phyloP scores from a whole-genome alignment of 2,888 invertebrate genomes.

The Torymus auratus region DNA sequence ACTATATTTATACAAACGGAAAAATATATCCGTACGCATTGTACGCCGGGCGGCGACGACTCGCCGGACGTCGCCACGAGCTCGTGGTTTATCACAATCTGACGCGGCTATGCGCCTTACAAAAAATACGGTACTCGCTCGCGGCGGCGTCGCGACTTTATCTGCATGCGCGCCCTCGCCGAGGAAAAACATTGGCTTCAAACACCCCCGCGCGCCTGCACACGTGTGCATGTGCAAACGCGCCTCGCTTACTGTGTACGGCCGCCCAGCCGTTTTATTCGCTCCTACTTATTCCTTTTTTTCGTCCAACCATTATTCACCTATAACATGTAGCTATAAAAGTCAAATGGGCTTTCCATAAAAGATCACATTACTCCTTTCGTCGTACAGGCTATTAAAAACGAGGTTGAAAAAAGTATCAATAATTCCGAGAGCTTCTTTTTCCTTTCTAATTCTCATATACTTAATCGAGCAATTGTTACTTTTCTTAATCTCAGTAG shows the following conservation, averaged over 20 bases:
- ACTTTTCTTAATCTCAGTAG: neutral
- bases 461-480: too few species aligned
- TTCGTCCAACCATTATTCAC: conserved; percentile 21
- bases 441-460: too few species aligned
- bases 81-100: conserved; percentile 75
- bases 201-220: conserved; percentile 42
- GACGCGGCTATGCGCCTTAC: conserved; percentile 72
- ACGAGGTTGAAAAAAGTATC: too few species aligned
- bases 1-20: conserved; percentile 19
- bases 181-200: conserved; percentile 43
- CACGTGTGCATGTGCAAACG: conserved; percentile 9
- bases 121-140: conserved; percentile 75
- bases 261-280: neutral
- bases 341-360: conserved; percentile 53
- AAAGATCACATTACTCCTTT: conserved; percentile 13
- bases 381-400: neutral
- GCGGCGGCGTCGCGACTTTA: conserved; percentile 65
- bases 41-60: neutral
- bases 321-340: conserved; percentile 47
- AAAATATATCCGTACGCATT: conserved; percentile 10
- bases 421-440: too few species aligned
- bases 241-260: too few species aligned
- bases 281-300: conserved; percentile 22
- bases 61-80: conserved; percentile 68
- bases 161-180: conserved; percentile 46